These are phyloP conservation scores for Norana najaformis DNA, from an alignment of 2,888 invertebrate species.

Conservation along the genomic window DNA sequence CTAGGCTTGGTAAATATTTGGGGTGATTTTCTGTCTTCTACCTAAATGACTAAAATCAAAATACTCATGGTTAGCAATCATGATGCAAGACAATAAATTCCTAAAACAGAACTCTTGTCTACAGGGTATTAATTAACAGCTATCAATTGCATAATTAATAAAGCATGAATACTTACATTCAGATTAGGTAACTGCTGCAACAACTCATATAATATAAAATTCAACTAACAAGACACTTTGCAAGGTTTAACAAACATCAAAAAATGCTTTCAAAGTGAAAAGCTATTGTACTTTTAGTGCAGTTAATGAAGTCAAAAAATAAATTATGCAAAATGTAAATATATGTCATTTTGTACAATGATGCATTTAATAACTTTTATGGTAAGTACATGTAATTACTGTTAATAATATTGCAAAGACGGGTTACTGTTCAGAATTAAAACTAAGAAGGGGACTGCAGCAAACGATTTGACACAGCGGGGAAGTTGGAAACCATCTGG, in stretches of 20 bases:
- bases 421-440: neutral
- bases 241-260: neutral
- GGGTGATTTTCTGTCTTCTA: neutral
- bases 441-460: neutral
- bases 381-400: neutral
- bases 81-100: neutral
- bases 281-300: neutral
- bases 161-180: neutral
- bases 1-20: neutral
- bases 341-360: neutral
- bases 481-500: neutral
- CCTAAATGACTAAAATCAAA: neutral
- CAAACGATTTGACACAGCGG: neutral
- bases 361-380: neutral
- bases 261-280: neutral
- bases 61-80: neutral
- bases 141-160: neutral
- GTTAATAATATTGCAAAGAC: neutral
- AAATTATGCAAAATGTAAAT: slow-evolving; percentile 4
- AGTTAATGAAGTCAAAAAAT: neutral
- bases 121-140: neutral
- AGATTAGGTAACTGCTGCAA: neutral
- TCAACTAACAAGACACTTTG: neutral
- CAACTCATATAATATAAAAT: neutral
- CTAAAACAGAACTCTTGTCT: neutral